Conservation (phyloP, 2,797 vertebrate genomes). For the Psittacula derbiana region DNA sequence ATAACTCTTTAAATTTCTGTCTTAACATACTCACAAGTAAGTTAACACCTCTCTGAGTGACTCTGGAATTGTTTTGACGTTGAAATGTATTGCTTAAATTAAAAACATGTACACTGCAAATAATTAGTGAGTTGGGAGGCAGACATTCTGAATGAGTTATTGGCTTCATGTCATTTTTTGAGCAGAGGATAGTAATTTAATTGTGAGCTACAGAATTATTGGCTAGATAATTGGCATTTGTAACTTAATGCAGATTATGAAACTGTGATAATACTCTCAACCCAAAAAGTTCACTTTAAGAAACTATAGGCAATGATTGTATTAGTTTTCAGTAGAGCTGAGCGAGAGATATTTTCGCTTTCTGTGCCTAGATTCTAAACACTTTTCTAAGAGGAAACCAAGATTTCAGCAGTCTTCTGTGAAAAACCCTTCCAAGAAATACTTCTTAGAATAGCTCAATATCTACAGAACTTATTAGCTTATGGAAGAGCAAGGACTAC, state of each 20-base stretch:
- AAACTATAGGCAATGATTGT: neutral
- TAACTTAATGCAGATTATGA: neutral
- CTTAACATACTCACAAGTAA: neutral
- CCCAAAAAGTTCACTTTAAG: neutral
- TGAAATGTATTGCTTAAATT: neutral
- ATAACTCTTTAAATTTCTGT: neutral
- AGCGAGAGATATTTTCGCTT: neutral
- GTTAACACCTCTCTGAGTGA: neutral
- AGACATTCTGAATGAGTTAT: neutral
- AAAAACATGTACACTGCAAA: neutral
- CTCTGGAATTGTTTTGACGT: neutral
- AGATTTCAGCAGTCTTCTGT: neutral
- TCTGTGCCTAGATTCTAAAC: neutral
- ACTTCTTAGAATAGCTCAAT: neutral
- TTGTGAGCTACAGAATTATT: neutral
- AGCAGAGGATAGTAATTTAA: neutral
- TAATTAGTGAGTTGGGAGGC: neutral
- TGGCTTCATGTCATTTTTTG: neutral
- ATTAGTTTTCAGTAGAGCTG: neutral
- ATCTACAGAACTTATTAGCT: neutral
- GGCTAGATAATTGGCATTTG: neutral
- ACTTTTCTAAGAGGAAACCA: neutral
- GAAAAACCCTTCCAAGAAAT: neutral
- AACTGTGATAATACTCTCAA: neutral
- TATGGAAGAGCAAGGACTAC: neutral